These are phyloP conservation scores for Pollenia labialis DNA, from an alignment of 2,888 invertebrate genomes.

Conservation along the genomic window DNA sequence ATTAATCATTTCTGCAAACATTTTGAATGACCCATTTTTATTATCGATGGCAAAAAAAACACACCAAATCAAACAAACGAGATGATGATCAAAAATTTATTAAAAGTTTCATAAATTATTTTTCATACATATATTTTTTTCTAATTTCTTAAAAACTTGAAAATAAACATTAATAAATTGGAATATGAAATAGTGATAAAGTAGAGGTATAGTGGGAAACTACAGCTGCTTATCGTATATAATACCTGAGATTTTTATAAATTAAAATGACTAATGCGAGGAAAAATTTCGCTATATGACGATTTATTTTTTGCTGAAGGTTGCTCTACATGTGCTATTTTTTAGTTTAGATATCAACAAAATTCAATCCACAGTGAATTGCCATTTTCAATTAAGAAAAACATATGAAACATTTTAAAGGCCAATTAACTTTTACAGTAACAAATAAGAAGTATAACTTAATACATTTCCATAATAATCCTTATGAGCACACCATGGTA, in stretches of 20 bases:
- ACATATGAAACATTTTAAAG: too few relatives aligned
- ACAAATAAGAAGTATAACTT: too few relatives aligned
- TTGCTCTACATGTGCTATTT: not conserved
- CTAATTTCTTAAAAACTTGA: not conserved
- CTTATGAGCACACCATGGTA: too few relatives aligned
- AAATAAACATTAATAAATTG: not conserved
- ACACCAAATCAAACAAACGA: not conserved
- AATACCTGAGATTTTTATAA: constrained; percentile 5
- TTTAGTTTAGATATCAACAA: too few relatives aligned
- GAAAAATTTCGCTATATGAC: not conserved
- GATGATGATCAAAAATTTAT: not conserved
- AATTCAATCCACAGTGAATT: too few relatives aligned
- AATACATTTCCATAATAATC: too few relatives aligned
- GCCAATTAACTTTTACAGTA: too few relatives aligned
- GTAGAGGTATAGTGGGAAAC: not conserved
- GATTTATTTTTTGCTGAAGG: not conserved
- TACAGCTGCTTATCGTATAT: not conserved
- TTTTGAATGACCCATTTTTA: constrained; percentile 15
- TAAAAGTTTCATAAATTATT: not conserved
- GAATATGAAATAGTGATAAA: too few relatives aligned
- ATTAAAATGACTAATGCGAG: not conserved
- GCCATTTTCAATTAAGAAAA: too few relatives aligned
- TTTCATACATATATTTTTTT: not conserved
- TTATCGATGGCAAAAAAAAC: not conserved
- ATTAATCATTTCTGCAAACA: constrained; percentile 14